Evolutionary conservation across 37 sponge, comb jelly and placozoan species (phyloP).

Genomic region (Diacarnus erythraeanus): DNA sequence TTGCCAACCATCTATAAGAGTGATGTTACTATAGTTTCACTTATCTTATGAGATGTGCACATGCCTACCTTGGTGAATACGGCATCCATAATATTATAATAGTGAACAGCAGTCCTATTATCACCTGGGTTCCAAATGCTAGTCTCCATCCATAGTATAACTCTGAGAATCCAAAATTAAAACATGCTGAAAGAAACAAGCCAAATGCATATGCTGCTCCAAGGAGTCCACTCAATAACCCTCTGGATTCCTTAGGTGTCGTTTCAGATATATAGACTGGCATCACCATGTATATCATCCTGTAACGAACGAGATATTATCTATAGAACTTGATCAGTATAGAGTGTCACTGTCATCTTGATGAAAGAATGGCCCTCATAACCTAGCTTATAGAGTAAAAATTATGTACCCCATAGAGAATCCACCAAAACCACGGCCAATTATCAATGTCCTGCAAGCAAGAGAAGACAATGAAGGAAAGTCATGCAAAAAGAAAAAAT

Average conservation of each 20-base stretch:
- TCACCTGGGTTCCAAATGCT: background rate
- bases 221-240: background rate
- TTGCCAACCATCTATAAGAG: conserved; percentile 2
- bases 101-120: background rate
- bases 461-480: background rate
- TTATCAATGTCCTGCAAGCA: background rate
- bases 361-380: background rate
- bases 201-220: background rate
- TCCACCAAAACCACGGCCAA: background rate
- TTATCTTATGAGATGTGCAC: background rate
- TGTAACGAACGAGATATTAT: background rate
- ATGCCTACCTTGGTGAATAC: background rate
- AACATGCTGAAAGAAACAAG: background rate
- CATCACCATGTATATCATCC: conserved; percentile 1
- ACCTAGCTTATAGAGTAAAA: background rate
- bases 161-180: background rate
- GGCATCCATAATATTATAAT: background rate
- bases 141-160: conserved; percentile 8
- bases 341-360: background rate
- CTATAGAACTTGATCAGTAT: too few relatives aligned
- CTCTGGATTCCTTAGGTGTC: conserved; percentile 9
- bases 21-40: too few relatives aligned
- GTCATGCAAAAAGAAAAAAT: background rate
- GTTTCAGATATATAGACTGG: conserved; percentile 24
- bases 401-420: background rate